Base-by-base conservation (phyloP, 2,888 invertebrate species). In the Cephus spinipes region DNA sequence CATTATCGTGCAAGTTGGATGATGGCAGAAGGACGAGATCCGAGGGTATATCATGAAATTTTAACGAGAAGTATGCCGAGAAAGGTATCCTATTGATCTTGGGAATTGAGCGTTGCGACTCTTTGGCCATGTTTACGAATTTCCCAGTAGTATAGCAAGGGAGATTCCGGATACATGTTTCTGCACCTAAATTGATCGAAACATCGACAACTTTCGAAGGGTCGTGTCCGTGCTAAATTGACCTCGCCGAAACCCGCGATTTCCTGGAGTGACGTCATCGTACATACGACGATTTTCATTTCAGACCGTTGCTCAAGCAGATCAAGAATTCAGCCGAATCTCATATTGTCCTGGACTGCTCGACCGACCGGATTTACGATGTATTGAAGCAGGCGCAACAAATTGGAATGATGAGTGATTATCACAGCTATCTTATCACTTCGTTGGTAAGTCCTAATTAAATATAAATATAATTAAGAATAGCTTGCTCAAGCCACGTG, bases 391-490 rank as follows among this genome's bases (percentile, higher is more conserved):
- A 98, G 92, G 98, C 98, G 12, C 97, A 98, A 92, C 98, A 98
- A 93, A 97, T 98, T 84, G 98, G 98, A 82, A 97, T 98, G 97
- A 98, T 98, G 96, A 98, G 97, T 83, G 97, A 97, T 90, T 97
- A 98, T 90, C 98, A 98, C 92, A 97, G 97, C 92, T 98, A 97
- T 90, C 94, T 98, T 86, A 96, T 98, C 84, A 98, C 98, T 1
- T 97, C 98, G 4, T 92, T 98, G 93, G 97, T 97, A 93, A 94
- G 94, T 77, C 75, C 71, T 80, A 79, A 83, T 83, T 81, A 82
- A 86, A 82, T 78, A 76, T 71, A 76, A 82, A 80, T 75, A 77
- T 76, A 79, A 85, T 86, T 82, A 82, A 80, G 77, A 73, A 69
- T 75, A 71, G 71, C 31, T 69, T 12, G 30, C 32, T 30, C 69